Evolutionary conservation across 2,797 vertebrate species (phyloP).

Genomic region (Dicrostonyx torquatus): DNA sequence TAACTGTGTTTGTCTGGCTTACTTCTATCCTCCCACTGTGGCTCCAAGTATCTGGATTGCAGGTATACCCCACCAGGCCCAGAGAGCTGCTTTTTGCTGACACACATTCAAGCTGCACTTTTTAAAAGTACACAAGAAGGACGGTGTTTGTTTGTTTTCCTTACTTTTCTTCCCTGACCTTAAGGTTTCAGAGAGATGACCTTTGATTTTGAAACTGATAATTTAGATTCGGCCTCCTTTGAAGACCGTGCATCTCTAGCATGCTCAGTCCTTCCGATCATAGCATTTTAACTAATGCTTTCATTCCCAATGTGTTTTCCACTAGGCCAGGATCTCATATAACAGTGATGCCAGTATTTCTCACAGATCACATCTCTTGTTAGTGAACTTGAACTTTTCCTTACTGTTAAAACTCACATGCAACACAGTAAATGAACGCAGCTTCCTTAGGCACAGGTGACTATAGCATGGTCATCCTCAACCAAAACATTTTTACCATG

Average conservation of each 20-base stretch:
- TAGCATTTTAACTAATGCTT: neutral
- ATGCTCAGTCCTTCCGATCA: neutral
- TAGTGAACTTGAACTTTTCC: neutral
- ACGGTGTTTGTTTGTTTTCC: neutral
- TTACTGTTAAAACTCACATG: neutral
- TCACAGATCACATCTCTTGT: neutral
- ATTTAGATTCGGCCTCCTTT: constrained; percentile 21
- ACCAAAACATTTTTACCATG: neutral
- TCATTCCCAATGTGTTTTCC: neutral
- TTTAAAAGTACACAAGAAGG: neutral
- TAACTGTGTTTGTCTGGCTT: neutral
- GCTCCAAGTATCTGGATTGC: neutral
- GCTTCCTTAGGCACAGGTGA: neutral
- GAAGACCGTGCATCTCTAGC: neutral
- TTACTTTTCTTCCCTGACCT: neutral
- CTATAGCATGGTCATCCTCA: neutral
- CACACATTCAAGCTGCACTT: neutral
- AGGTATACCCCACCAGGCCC: too few relatives aligned
- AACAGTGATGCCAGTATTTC: neutral
- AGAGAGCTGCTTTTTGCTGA: neutral
- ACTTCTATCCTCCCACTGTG: neutral
- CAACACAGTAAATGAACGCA: neutral
- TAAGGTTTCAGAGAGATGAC: constrained; percentile 39
- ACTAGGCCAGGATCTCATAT: neutral
- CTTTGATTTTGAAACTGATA: constrained; percentile 4